These are phyloP conservation scores for Drosophila nigrodunni DNA, from an alignment of 1,140 invertebrate species.

Conservation along the genomic window DNA sequence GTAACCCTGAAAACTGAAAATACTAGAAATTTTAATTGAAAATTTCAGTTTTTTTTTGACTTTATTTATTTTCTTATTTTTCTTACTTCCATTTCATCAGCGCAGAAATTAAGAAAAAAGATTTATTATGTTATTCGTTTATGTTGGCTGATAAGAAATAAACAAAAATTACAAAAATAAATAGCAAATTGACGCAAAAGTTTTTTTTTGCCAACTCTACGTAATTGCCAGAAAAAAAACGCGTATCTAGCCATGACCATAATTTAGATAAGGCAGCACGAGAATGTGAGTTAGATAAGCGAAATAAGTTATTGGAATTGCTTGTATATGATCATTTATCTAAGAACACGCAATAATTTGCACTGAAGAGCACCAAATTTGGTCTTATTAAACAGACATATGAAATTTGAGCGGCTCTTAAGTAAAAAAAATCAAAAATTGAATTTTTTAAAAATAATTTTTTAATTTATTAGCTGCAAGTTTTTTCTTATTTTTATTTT, in stretches of 20 bases:
- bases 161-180: background rate
- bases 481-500: too few relatives aligned
- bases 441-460: too few relatives aligned
- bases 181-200: constrained; percentile 26
- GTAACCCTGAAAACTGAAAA: constrained; percentile 3
- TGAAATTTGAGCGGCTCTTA: background rate
- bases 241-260: constrained; percentile 19
- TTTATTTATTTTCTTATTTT: background rate
- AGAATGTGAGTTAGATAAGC: constrained; percentile 14
- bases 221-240: constrained; percentile 20
- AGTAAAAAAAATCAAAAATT: too few relatives aligned
- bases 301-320: background rate
- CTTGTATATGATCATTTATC: background rate
- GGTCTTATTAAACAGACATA: background rate
- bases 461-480: too few relatives aligned
- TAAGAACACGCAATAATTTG: background rate
- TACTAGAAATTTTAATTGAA: background rate
- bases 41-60: background rate
- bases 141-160: constrained; percentile 14
- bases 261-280: constrained; percentile 16
- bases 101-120: background rate
- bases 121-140: constrained; percentile 27
- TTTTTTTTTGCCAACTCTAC: background rate
- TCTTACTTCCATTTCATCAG: too few relatives aligned
- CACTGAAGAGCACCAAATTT: background rate